Conservation (phyloP, 2,113 vertebrate species). For the Neotoma lepida region DNA sequence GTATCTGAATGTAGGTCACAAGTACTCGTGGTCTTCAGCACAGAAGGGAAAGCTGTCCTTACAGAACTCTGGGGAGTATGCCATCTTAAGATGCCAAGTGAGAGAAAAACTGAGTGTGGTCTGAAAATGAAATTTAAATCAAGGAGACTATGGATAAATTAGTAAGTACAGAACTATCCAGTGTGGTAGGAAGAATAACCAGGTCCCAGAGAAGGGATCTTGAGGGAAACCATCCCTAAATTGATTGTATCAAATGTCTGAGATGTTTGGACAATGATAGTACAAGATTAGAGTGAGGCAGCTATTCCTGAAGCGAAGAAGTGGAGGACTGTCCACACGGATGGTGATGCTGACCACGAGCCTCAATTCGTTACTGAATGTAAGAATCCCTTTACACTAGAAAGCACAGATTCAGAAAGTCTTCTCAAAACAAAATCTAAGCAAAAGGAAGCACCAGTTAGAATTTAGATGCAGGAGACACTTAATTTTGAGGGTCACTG, state of each 20-base stretch:
- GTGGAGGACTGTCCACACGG: not conserved
- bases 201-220: rapidly evolving
- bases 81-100: not conserved
- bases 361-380: not conserved
- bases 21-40: not conserved
- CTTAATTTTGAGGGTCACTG: too few species aligned
- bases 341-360: not conserved
- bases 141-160: not conserved
- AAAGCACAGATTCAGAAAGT: not conserved
- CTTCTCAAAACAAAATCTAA: not conserved
- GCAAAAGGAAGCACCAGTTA: not conserved
- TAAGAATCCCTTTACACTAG: not conserved
- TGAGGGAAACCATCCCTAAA: not conserved
- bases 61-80: not conserved
- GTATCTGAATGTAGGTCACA: not conserved
- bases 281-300: not conserved
- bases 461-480: not conserved
- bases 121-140: not conserved
- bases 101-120: not conserved
- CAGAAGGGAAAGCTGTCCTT: not conserved
- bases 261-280: not conserved
- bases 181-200: not conserved
- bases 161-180: not conserved
- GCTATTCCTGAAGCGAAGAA: not conserved
- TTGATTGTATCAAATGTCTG: not conserved